phyloP scores from a whole-genome alignment of 2,888 invertebrate genomes.

The Meganola albula region DNA sequence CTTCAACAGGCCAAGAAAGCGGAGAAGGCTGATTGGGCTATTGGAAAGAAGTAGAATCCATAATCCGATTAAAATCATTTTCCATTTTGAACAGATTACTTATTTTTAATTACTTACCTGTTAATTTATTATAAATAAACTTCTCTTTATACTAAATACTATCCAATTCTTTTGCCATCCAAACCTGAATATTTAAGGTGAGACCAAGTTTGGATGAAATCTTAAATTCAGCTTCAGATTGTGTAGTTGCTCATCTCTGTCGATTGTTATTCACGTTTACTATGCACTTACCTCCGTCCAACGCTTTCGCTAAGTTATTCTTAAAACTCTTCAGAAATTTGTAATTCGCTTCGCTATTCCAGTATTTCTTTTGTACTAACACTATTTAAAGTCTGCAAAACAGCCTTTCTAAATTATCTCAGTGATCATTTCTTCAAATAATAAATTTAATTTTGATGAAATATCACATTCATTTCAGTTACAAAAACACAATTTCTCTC shows the following conservation, averaged over 20 bases:
- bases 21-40: slow-evolving; percentile 85
- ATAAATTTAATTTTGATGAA: no score
- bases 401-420: no score
- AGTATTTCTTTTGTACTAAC: slow-evolving; percentile 37
- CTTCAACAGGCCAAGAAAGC: slow-evolving; percentile 86
- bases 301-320: slow-evolving; percentile 36
- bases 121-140: slow-evolving; percentile 55
- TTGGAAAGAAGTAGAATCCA: slow-evolving; percentile 77
- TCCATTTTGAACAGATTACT: slow-evolving; percentile 42
- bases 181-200: slow-evolving; percentile 49
- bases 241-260: slow-evolving; percentile 29
- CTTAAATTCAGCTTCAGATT: slow-evolving; percentile 44
- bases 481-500: no score
- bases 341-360: neutral
- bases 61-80: slow-evolving; percentile 33
- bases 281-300: slow-evolving; percentile 25
- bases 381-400: slow-evolving; percentile 23
- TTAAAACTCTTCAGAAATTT: slow-evolving; percentile 15
- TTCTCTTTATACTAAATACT: slow-evolving; percentile 39
- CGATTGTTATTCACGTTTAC: slow-evolving; percentile 27
- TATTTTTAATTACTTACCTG: slow-evolving; percentile 44
- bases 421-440: no score
- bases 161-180: slow-evolving; percentile 37
- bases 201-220: slow-evolving; percentile 51
- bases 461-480: no score